Percentiles rank a stretch among this genome's conserved stretches.
These are phyloP conservation scores for Dicerorhinus sumatrensis DNA, from an alignment of 2,113 vertebrate genomes.

Conservation along the genomic window DNA sequence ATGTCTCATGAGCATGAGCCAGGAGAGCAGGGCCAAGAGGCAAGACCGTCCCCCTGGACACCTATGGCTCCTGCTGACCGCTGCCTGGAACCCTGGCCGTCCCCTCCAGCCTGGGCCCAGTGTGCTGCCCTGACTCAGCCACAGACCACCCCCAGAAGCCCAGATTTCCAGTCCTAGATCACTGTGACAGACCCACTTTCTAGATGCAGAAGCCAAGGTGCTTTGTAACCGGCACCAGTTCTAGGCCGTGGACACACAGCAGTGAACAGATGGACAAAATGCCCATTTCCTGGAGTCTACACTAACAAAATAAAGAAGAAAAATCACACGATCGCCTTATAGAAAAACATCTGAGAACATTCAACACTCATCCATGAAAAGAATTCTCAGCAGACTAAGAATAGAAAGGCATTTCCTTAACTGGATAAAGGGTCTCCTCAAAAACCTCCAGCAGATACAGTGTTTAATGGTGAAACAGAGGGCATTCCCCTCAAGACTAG, in stretches of 20 bases:
- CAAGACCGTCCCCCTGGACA: background rate
- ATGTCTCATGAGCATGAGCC: background rate
- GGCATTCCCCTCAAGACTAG: too few species aligned
- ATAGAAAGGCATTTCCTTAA: slow-evolving; percentile 58
- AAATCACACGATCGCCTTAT: background rate
- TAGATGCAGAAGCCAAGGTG: background rate
- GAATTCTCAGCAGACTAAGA: background rate
- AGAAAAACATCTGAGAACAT: slow-evolving; percentile 5
- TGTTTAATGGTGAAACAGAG: background rate
- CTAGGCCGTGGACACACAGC: background rate
- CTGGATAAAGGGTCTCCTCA: background rate
- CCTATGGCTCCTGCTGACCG: background rate
- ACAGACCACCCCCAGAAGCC: background rate
- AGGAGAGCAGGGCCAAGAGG: too few species aligned
- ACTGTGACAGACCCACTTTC: background rate
- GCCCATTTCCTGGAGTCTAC: background rate
- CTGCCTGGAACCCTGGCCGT: too few species aligned
- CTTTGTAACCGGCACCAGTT: accelerated
- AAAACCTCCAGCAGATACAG: background rate
- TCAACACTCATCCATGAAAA: background rate
- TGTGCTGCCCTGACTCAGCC: background rate
- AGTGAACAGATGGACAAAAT: too few species aligned
- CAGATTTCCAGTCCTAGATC: background rate
- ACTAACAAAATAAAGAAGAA: too few species aligned
- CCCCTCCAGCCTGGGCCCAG: background rate